phyloP scores from a whole-genome alignment of 2,888 invertebrate species.

The Cremastinae sp. region DNA sequence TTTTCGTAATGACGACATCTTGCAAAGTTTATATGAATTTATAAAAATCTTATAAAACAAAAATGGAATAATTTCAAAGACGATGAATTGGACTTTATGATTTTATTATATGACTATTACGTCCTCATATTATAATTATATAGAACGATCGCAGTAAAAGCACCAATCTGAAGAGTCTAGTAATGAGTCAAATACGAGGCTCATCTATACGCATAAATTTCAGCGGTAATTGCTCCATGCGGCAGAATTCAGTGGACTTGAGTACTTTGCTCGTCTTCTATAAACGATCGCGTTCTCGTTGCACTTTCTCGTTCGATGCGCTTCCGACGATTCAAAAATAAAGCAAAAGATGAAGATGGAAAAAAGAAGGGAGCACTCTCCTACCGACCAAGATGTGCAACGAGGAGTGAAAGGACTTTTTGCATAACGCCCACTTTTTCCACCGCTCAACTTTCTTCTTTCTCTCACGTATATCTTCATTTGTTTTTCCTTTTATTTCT shows the following conservation, averaged over 20 bases:
- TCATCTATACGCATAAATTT: constrained; percentile 21
- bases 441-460: constrained; percentile 46
- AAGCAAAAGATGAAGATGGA: no score
- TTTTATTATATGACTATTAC: no score
- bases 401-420: constrained; percentile 63
- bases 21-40: no score
- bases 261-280: constrained; percentile 33
- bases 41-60: no score
- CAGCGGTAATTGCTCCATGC: constrained; percentile 30
- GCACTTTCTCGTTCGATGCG: constrained; percentile 62
- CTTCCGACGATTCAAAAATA: constrained; percentile 47
- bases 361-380: constrained; percentile 25
- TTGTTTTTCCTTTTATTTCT: constrained; percentile 37
- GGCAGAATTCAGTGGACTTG: constrained; percentile 50
- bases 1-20: no score
- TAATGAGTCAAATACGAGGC: no score
- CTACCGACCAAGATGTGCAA: constrained; percentile 47
- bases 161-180: no score
- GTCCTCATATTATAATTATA: no score
- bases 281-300: constrained; percentile 57
- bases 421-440: constrained; percentile 56
- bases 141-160: no score
- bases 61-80: no score
- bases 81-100: no score
- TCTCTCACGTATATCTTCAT: constrained; percentile 19